These are phyloP conservation scores for Hypsibius dujardini DNA, from an alignment of 1,140 invertebrate genomes.

Conservation along the genomic window DNA sequence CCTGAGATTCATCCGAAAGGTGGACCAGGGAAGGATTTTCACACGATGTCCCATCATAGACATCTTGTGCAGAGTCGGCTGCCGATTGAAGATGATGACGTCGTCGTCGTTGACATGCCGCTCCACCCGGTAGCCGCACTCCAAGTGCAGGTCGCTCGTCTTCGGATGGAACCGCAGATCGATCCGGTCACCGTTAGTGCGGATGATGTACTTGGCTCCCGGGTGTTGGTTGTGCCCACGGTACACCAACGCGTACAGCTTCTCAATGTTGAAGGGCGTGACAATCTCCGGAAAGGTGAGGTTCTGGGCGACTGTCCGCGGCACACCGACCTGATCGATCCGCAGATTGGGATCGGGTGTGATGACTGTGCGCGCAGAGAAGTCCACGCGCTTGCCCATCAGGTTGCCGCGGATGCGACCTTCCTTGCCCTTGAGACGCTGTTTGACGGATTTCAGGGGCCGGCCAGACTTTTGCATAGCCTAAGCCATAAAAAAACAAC, in stretches of 20 bases:
- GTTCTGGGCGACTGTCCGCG: conserved; percentile 93
- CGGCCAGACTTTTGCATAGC: conserved; percentile 98
- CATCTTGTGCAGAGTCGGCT: conserved; percentile 99
- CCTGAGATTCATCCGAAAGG: conserved; percentile 77
- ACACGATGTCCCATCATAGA: conserved; percentile 99
- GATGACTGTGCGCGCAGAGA: conserved; percentile 96
- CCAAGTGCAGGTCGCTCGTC: conserved; percentile 89
- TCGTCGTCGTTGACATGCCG: conserved; percentile 94
- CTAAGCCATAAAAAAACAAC: conserved; percentile 35
- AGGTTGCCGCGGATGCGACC: conserved; percentile 93
- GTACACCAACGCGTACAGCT: conserved; percentile 86
- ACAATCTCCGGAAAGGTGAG: conserved; percentile 98
- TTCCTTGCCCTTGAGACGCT: conserved; percentile 63
- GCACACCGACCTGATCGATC: conserved; percentile 97
- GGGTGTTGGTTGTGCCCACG: conserved; percentile 95
- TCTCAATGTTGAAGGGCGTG: conserved; percentile 96
- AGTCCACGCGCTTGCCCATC: conserved; percentile 99
- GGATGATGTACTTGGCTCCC: conserved; percentile 94
- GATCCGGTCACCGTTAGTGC: conserved; percentile 94
- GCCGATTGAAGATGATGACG: conserved; percentile 96
- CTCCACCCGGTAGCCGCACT: conserved; percentile 91
- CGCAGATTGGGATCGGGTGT: conserved; percentile 96
- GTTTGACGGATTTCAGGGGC: conserved; percentile 90
- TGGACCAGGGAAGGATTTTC: conserved; percentile 92
- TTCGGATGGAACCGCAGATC: conserved; percentile 96